These are phyloP conservation scores for Danio jaintianensis DNA, from an alignment of 2,797 vertebrate species.

Conservation along the genomic window DNA sequence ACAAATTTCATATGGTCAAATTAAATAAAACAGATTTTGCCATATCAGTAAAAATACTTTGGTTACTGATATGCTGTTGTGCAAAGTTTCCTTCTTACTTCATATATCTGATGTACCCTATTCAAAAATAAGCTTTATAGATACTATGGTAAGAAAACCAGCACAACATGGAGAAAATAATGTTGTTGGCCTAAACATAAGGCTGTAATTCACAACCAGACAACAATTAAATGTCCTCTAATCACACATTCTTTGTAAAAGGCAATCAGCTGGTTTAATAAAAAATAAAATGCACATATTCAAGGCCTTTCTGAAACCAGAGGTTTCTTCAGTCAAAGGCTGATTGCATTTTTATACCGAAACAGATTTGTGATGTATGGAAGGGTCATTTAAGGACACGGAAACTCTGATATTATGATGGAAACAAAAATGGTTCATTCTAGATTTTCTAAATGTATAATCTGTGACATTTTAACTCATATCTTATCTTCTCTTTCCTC, in stretches of 20 bases:
- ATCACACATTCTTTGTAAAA: constrained; percentile 17
- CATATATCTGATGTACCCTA: neutral
- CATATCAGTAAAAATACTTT: neutral
- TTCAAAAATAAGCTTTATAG: constrained; percentile 11
- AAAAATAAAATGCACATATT: neutral
- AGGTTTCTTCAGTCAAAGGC: constrained; percentile 31
- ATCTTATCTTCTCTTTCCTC: constrained; percentile 6
- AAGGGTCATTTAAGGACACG: constrained; percentile 42
- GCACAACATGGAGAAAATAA: constrained; percentile 48
- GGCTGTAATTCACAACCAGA: constrained; percentile 52
- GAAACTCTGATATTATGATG: neutral
- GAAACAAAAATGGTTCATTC: neutral
- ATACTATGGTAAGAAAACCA: neutral
- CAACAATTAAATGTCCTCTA: constrained; percentile 54
- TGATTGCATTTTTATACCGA: constrained; percentile 60
- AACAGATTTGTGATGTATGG: constrained; percentile 45
- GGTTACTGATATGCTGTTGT: neutral
- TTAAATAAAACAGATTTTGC: neutral
- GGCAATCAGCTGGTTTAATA: constrained; percentile 34
- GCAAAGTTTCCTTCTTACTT: neutral
- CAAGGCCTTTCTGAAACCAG: constrained; percentile 26
- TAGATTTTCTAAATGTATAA: too few relatives aligned
- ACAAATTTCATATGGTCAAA: neutral
- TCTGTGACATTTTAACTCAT: neutral
- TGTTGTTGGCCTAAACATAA: constrained; percentile 76